Evolutionary conservation across 2,888 invertebrate genomes (phyloP), one percentile per base, ranked within the genome.

Genomic region (Dasypogon diadema): DNA sequence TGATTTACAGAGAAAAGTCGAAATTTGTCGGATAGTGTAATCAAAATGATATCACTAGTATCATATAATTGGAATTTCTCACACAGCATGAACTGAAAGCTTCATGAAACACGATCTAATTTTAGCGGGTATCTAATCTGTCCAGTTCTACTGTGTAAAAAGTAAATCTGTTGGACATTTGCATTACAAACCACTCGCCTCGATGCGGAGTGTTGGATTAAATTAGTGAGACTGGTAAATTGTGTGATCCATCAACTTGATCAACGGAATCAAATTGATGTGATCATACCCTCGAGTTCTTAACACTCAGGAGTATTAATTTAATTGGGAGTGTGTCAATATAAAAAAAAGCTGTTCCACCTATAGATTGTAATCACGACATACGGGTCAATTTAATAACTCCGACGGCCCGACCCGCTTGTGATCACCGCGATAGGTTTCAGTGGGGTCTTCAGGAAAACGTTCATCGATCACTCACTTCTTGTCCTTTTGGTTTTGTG

Each of bases 401-500:
- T n/a, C n/a, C n/a, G n/a, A n/a, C n/a, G n/a, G n/a, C n/a, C 48
- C 54, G 54, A 70, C 70, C 70, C 70, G 70, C 70, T 70, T 70
- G 1, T 21, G 51, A 51, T 51, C 1, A 16, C 21, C 18, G 51
- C 16, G 51, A 51, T 51, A 21, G 16, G 6, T 16, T 2, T 16
- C 16, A 14, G 18, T 4, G 51, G 6, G 51, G 16, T 12, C n/a
- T 56, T 56, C 8, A n/a, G 30, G 26, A 6, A 26, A 10, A 24
- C 12, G 18, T 21, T 16, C 54, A 22, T 2, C n/a, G 48, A 16
- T 2, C n/a, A 48, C 16, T n/a, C n/a, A n/a, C n/a, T n/a, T n/a
- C n/a, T 30, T 30, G 34, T 30, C 10, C 8, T 30, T 30, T 30
- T 30, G 34, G 34, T 30, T n/a, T n/a, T n/a, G n/a, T n/a, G n/a